Base-by-base conservation (phyloP, 1,140 invertebrate species). In the Tetramorium parvispinum region DNA sequence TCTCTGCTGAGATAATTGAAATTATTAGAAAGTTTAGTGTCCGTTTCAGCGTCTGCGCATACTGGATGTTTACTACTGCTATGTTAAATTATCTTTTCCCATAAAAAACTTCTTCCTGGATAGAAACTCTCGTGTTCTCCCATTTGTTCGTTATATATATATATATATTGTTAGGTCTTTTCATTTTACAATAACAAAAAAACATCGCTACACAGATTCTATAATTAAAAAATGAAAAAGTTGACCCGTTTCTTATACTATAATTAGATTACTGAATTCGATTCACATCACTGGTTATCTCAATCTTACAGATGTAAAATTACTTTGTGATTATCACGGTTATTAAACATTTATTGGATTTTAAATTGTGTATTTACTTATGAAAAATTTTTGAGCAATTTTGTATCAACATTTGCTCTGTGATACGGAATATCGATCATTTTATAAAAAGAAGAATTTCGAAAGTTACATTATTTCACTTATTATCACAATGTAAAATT, bases 311-410 rank as follows among this genome's bases (percentile, higher is more conserved):
- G 16, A 71, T 49, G 43, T 8, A 51, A 51, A 32, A 6, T 76
- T 32, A 37, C 13, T 57, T 55, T 3, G 3, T 40, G n/a, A 1
- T 32, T 57, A 57, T 24, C 18, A 40, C 32, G 27, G 5, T 57
- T 76, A 18, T 57, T 57, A 11, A 40, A 76, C n/a, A 40, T 40
- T 55, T 57, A 57, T 76, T 57, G 13, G 4, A 40, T 76, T 57
- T 57, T 75, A 75, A 55, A 53, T 71, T 6, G 4, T 53, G n/a
- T n/a, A 32, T 27, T 71, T 53, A 24, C 21, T 32, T 70, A 3
- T 71, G 37, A 53, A 18, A 32, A 18, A 32, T 37, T 73, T 37
- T 37, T 0, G 5, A 6, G 13, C 37, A 55, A 37, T 73, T 27
- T 18, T 32, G 18, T 18, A 27, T 49, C 8, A 11, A 71, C 49